phyloP scores from a whole-genome alignment of 2,888 invertebrate species.

The Drosophila nr. medialis region DNA sequence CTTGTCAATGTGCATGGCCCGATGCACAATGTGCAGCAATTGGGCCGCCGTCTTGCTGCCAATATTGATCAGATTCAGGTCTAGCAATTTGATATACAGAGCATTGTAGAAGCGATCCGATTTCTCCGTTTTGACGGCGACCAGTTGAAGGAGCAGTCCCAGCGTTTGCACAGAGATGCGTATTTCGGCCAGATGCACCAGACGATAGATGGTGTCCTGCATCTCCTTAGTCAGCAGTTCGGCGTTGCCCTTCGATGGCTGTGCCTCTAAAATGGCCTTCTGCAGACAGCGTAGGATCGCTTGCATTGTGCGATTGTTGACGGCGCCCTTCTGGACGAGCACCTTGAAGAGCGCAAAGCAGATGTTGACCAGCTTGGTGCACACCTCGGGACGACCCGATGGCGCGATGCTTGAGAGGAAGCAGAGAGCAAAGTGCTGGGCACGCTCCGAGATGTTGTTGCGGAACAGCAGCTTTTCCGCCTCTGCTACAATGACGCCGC shows the following conservation, averaged over 20 bases:
- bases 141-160: slow-evolving; percentile 82
- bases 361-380: slow-evolving; percentile 93
- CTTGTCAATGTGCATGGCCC: slow-evolving; percentile 92
- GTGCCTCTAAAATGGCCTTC: slow-evolving; percentile 86
- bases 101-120: slow-evolving; percentile 90
- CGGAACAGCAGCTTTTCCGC: slow-evolving; percentile 96
- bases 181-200: slow-evolving; percentile 92
- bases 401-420: slow-evolving; percentile 93
- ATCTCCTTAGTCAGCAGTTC: slow-evolving; percentile 83
- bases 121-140: slow-evolving; percentile 81
- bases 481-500: slow-evolving; percentile 93
- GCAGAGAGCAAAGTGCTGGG: slow-evolving; percentile 97
- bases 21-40: slow-evolving; percentile 94
- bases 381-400: slow-evolving; percentile 91
- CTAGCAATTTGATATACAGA: slow-evolving; percentile 94
- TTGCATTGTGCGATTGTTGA: slow-evolving; percentile 93
- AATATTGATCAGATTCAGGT: slow-evolving; percentile 88
- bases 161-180: slow-evolving; percentile 87
- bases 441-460: slow-evolving; percentile 92
- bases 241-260: slow-evolving; percentile 75
- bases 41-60: slow-evolving; percentile 89
- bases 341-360: slow-evolving; percentile 99
- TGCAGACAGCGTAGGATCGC: slow-evolving; percentile 93
- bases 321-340: slow-evolving; percentile 91
- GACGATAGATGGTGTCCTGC: slow-evolving; percentile 90